Base-by-base conservation (phyloP, 2,113 vertebrate genomes). In the Cyprinodon variegatus region DNA sequence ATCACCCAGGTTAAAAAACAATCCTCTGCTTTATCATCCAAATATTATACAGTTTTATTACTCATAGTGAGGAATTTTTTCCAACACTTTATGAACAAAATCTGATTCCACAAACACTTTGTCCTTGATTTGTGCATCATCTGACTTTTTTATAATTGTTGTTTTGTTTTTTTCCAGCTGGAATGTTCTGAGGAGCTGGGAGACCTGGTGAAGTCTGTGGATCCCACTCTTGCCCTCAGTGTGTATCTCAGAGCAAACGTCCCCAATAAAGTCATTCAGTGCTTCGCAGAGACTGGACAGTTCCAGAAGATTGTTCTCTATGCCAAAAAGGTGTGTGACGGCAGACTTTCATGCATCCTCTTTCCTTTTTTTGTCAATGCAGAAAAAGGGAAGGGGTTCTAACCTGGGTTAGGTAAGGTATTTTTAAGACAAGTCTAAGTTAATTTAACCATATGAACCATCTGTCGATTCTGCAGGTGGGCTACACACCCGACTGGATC, bases 301-400 rank as follows among this genome's bases (percentile, higher is more conserved):
- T 98, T 99, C 85, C 98, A 99, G 95, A 99, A 99, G 93, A 99
- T 99, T 90, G 98, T 99, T 83, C 93, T 99, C 48, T 99, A 99
- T 89, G 98, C 98, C 38, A 99, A 99, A 91, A 99, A 99, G 95
- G 98, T 99, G 77, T 76, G 90, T 88, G 39, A 48, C 20, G 0
- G 36, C 37, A 29, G 0, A 59, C 12, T 57, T 37, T 38, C 13
- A 37, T 43, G n/a, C 60, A 14, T 61, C 59, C 1, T 0, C 36
- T 20, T 37, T 48, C 29, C 29, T 29, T 46, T 29, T 29, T 12
- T 45, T 65, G 8, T 22, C 8, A 4, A 65, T 4, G 8, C 11
- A 13, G 63, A 41, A 5, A 43, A 65, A 41, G 63, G 45, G 41
- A 15, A n/a, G 20, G 22, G 4, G 17, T 11, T 61, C 22, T 29